Evolutionary conservation across 2,888 invertebrate species (phyloP).

Genomic region (Mesochorus sp.): DNA sequence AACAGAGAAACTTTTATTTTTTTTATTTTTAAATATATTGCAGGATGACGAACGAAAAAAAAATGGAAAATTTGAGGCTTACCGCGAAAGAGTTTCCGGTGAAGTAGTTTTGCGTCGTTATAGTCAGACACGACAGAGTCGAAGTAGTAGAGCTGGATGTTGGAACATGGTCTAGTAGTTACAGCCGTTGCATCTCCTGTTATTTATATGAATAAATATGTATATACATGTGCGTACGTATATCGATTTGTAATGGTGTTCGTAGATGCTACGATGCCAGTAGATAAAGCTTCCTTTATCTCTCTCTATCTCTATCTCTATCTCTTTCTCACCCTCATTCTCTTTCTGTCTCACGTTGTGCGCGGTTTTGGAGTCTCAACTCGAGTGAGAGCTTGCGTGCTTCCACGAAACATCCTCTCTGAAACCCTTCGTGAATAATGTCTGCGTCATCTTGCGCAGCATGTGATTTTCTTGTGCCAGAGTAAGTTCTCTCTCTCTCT

Average conservation of each 20-base stretch:
- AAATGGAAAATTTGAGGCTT: neutral
- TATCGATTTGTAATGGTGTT: slow-evolving; percentile 40
- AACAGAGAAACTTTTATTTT: too few species aligned
- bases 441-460: slow-evolving; percentile 63
- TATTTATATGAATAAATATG: neutral
- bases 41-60: too few species aligned
- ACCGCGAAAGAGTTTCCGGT: neutral
- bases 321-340: too few species aligned
- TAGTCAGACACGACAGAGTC: slow-evolving; percentile 25
- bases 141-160: slow-evolving; percentile 32
- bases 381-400: slow-evolving; percentile 41
- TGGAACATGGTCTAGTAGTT: slow-evolving; percentile 28
- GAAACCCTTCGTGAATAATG: slow-evolving; percentile 60
- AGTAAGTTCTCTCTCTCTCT: slow-evolving; percentile 30
- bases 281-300: slow-evolving; percentile 25
- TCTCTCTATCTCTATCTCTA: neutral
- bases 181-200: slow-evolving; percentile 43
- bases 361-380: slow-evolving; percentile 39
- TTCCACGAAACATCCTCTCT: slow-evolving; percentile 54
- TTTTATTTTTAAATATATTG: too few species aligned
- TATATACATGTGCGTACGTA: neutral
- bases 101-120: slow-evolving; percentile 15
- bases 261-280: slow-evolving; percentile 21
- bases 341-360: slow-evolving; percentile 17
- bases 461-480: slow-evolving; percentile 59